A percentile compares a stretch with the other conserved stretches of the same genome.
Conservation (phyloP, 2,888 invertebrate species). For the Sericinus montela region DNA sequence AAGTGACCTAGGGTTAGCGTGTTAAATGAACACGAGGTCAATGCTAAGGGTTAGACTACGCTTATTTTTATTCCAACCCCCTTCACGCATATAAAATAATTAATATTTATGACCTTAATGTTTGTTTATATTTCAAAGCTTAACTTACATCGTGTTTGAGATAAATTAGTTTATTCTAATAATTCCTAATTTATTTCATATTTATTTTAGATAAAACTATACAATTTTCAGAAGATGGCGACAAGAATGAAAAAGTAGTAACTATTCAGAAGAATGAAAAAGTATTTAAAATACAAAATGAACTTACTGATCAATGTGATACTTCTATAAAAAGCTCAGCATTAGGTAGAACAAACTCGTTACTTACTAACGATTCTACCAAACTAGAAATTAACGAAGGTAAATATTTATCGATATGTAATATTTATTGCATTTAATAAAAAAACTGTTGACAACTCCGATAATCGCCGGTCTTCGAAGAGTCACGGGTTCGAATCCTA, state of each 20-base stretch:
- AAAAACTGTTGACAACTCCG: too few relatives aligned
- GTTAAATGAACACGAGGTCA: conserved; percentile 28
- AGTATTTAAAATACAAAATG: conserved; percentile 28
- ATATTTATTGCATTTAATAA: too few relatives aligned
- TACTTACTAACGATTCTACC: background rate
- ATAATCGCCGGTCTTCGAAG: too few relatives aligned
- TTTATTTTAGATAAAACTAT: conserved; percentile 43
- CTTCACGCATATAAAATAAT: conserved; percentile 19
- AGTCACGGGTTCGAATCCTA: too few relatives aligned
- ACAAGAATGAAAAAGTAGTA: conserved; percentile 24
- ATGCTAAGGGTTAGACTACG: conserved; percentile 26
- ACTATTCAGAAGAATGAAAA: conserved; percentile 35
- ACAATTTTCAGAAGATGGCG: conserved; percentile 34
- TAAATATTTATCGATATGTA: background rate
- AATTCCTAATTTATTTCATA: background rate
- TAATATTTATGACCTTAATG: conserved; percentile 4
- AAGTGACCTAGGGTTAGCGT: conserved; percentile 22
- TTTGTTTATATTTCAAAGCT: conserved; percentile 10
- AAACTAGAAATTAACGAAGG: conserved; percentile 1
- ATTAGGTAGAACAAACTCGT: conserved; percentile 42
- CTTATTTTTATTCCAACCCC: conserved; percentile 16
- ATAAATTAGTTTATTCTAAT: too few relatives aligned
- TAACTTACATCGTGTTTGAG: background rate
- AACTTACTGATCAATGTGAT: conserved; percentile 61
- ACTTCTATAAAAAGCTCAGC: conserved; percentile 52